phyloP scores from a whole-genome alignment of 2,113 vertebrate species.

The Phainopepla nitens region DNA sequence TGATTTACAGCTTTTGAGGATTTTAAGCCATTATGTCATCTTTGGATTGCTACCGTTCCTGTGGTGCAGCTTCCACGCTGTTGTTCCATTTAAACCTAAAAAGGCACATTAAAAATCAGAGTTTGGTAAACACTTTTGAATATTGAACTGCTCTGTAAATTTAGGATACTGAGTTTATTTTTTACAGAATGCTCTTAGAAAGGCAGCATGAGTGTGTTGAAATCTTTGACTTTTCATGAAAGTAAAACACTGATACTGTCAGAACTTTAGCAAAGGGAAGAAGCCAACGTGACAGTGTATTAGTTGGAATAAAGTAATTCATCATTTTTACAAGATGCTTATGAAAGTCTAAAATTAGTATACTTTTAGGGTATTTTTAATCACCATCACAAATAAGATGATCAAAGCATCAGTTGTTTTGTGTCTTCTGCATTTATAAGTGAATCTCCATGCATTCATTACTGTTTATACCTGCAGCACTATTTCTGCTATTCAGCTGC shows the following conservation, averaged over 20 bases:
- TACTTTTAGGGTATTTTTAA: neutral
- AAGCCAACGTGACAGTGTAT: rapidly evolving
- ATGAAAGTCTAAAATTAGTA: neutral
- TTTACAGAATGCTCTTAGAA: neutral
- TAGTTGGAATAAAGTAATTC: neutral
- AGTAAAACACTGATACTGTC: neutral
- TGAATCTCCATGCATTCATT: neutral
- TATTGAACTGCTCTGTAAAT: neutral
- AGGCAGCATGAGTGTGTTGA: neutral
- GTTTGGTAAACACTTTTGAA: neutral
- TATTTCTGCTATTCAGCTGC: neutral
- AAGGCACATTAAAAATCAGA: neutral
- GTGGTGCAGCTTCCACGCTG: neutral
- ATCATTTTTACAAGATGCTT: neutral
- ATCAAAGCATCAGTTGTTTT: neutral
- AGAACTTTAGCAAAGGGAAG: neutral
- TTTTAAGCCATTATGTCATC: neutral
- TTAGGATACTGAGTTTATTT: neutral
- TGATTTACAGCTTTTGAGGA: neutral
- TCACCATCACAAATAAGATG: neutral
- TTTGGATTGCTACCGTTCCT: neutral
- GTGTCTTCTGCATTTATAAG: neutral
- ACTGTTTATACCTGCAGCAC: neutral
- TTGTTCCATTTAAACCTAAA: neutral
- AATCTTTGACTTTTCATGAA: neutral